Percentiles rank a stretch among this genome's conserved stretches.
Conservation (phyloP, 2,888 invertebrate species). For the Formica aserva region DNA sequence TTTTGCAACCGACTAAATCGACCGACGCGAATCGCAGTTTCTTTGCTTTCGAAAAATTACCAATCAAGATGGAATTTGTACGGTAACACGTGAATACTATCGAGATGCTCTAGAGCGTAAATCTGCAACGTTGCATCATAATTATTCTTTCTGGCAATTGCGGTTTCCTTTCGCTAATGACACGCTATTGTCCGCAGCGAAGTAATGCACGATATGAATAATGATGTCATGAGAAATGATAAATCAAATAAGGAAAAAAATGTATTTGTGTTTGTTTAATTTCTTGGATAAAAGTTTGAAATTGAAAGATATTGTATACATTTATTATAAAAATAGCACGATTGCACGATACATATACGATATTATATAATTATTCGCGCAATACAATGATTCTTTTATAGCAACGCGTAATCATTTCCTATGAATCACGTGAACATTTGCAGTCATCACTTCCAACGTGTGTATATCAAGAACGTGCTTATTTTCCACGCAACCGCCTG, state of each 20-base stretch:
- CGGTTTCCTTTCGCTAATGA: constrained; percentile 49
- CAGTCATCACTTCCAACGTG: background rate
- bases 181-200: constrained; percentile 34
- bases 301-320: too few relatives aligned
- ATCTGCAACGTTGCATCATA: constrained; percentile 54
- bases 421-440: constrained; percentile 1
- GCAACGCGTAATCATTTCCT: constrained; percentile 6
- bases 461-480: background rate
- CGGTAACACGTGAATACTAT: constrained; percentile 49
- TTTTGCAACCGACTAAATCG: constrained; percentile 56
- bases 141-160: constrained; percentile 55
- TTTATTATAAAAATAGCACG: constrained; percentile 23
- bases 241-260: background rate
- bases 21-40: constrained; percentile 59
- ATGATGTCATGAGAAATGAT: background rate
- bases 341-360: background rate
- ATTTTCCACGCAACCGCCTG: background rate
- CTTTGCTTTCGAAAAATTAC: constrained; percentile 58
- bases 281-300: background rate
- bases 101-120: constrained; percentile 50
- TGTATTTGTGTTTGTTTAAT: background rate
- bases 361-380: constrained; percentile 18
- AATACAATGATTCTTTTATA: background rate
- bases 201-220: background rate
- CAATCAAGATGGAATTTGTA: constrained; percentile 48